Base-by-base conservation (phyloP, 2,797 vertebrate species). In the Pseudochaenichthys georgianus region DNA sequence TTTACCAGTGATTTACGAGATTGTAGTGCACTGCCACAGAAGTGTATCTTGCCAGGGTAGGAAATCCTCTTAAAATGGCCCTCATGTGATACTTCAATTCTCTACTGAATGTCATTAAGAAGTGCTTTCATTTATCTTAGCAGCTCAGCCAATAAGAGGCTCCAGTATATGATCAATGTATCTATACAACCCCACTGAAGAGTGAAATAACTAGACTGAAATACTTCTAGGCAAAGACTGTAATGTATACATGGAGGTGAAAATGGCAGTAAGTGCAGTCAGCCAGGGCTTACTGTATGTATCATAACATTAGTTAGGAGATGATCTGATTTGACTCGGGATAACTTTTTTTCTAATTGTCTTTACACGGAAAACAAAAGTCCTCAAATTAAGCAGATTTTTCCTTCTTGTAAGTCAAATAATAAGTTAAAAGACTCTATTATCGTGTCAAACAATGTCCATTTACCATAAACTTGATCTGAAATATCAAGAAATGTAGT, bases 361-460 rank as follows among this genome's bases (percentile, higher is more conserved):
- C 4, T 23, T 41, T 46, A 13, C 17, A 21, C 28, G 23, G 9
- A 31, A 74, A 55, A 45, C 8, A 71, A 21, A 23, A 17, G 8
- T 62, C 17, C 57, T 47, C 23, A 9, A 64, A 13, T 51, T n/a
- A 3, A 46, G 45, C 75, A 73, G 64, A 73, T 81, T 61, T 58
- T 74, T 48, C 48, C 55, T 45, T 63, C 38, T 71, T 75, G 43
- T 28, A 3, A 9, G 21, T 12, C 6, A 75, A 47, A 69, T 57
- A 7, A 31, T 34, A n/a, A 64, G 8, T 55, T 53, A 21, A 58
- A 59, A 67, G 38, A 47, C 65, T 45, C 3, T 0, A 8, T 19
- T 63, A 31, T 9, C 46, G 3, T 60, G 28, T 66, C 31, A 58
- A 64, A 68, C 19, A 10, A 23, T 52, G 9, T 60, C 34, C 21